A percentile compares a stretch with the other conserved stretches of the same genome.
phyloP scores from a whole-genome alignment of 2,797 vertebrate genomes.

The Sebastes itinus region DNA sequence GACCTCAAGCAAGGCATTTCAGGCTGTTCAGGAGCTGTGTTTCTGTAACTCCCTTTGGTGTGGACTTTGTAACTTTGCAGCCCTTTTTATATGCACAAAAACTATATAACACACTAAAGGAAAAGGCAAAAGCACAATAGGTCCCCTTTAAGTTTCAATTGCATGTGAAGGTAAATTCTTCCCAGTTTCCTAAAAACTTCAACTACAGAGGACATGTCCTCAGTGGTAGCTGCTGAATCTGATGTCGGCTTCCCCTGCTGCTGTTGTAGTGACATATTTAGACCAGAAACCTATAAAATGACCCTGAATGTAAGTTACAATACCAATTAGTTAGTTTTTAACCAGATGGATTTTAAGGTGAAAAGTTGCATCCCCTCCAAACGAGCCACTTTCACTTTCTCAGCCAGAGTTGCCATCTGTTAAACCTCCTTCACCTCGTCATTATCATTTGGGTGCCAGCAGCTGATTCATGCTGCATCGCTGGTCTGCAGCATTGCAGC shows the following conservation, averaged over 20 bases:
- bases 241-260: background rate
- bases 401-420: constrained; percentile 2
- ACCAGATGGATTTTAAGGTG: background rate
- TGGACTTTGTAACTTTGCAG: too few relatives aligned
- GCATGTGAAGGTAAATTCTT: background rate
- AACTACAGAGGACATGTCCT: background rate
- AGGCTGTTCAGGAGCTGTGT: too few relatives aligned
- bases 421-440: constrained; percentile 43
- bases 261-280: background rate
- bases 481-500: constrained; percentile 72
- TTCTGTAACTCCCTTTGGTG: too few relatives aligned
- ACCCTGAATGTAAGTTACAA: background rate
- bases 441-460: constrained; percentile 52
- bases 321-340: background rate
- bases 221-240: background rate
- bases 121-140: too few relatives aligned
- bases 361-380: background rate
- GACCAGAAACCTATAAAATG: background rate
- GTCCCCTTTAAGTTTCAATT: background rate
- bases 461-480: constrained; percentile 83
- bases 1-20: too few relatives aligned
- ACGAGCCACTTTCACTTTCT: background rate
- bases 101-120: too few relatives aligned
- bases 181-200: background rate
- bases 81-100: too few relatives aligned